These are phyloP conservation scores for Spilosoma lubricipeda DNA, from an alignment of 2,888 invertebrate species.

Conservation along the genomic window DNA sequence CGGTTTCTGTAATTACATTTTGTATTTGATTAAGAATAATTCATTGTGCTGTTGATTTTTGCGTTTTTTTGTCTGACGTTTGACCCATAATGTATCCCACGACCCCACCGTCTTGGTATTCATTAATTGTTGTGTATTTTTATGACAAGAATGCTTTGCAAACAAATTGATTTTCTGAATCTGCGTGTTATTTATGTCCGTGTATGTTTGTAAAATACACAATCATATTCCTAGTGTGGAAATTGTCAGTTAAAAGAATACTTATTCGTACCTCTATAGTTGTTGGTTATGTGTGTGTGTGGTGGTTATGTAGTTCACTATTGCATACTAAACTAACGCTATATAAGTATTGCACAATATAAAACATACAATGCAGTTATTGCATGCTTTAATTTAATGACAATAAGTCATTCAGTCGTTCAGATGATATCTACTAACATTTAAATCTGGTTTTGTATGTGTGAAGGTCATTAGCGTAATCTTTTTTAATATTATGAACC, in stretches of 20 bases:
- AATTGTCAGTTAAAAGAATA: too few species aligned
- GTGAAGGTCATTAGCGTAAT: conserved; percentile 8
- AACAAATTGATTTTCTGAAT: too few species aligned
- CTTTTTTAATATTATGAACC: not conserved
- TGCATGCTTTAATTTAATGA: not conserved
- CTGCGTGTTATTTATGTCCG: not conserved
- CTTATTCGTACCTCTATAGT: not conserved
- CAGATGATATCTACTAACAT: not conserved
- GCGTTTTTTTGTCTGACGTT: not conserved
- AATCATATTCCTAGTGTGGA: too few species aligned
- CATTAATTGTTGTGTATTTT: not conserved
- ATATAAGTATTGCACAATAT: not conserved
- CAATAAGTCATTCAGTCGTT: not conserved
- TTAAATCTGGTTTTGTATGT: not conserved
- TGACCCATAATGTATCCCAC: not conserved
- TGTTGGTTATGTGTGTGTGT: not conserved
- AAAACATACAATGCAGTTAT: not conserved
- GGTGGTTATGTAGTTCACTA: not conserved
- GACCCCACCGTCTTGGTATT: not conserved
- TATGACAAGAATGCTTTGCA: not conserved
- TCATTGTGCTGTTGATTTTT: not conserved
- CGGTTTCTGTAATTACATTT: not conserved
- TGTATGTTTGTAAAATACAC: too few species aligned
- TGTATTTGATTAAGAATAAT: not conserved
- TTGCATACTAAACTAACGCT: not conserved